Evolutionary conservation across 2,113 vertebrate genomes (phyloP).

Genomic region (Rhizomys pruinosus): DNA sequence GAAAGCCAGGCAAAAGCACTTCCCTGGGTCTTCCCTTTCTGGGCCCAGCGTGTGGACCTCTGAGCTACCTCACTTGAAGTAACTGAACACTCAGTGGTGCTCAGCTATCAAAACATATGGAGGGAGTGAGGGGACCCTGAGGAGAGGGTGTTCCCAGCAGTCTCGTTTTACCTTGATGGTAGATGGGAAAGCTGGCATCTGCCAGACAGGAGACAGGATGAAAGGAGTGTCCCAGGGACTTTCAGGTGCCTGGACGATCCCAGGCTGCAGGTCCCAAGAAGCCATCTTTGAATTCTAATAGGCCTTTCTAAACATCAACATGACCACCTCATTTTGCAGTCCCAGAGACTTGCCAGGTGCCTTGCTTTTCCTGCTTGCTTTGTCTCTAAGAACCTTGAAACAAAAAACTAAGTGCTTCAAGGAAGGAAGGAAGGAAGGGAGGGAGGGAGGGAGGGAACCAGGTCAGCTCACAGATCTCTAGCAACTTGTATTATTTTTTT

Average conservation of each 20-base stretch:
- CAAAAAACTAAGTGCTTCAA: not conserved
- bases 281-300: not conserved
- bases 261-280: not conserved
- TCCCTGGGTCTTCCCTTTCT: not conserved
- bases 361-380: not conserved
- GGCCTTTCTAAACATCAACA: not conserved
- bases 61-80: too few relatives aligned
- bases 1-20: not conserved
- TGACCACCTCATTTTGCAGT: not conserved
- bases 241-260: not conserved
- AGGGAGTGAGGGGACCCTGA: not conserved
- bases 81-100: not conserved
- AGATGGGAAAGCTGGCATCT: not conserved
- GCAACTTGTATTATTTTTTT: not conserved
- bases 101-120: not conserved
- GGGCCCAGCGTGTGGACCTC: not conserved
- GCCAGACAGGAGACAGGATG: not conserved
- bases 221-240: not conserved
- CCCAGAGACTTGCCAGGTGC: not conserved
- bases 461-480: not conserved
- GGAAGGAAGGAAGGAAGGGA: not conserved
- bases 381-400: slow-evolving; percentile 13
- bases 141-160: not conserved
- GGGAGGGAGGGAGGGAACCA: not conserved
- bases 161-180: not conserved